A percentile compares a stretch with the other conserved stretches of the same genome.
phyloP scores from a whole-genome alignment of 2,888 invertebrate species.

The Leptopterna dolabrata region DNA sequence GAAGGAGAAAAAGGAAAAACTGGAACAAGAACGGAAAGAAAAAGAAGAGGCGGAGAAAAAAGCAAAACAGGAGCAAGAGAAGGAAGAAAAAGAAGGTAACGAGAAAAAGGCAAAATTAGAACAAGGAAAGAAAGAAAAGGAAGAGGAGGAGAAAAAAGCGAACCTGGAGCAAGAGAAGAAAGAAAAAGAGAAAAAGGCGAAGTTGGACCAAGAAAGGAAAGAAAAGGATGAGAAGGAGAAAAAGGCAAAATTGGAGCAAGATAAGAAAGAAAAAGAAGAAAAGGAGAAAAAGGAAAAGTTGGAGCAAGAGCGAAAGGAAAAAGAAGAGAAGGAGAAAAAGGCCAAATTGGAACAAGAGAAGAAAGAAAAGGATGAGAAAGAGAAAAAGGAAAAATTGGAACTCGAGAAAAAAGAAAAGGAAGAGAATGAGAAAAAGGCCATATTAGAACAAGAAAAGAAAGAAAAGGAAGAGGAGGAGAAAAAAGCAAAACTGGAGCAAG shows the following conservation, averaged over 20 bases:
- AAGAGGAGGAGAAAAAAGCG: constrained; percentile 21
- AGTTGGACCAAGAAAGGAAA: constrained; percentile 1
- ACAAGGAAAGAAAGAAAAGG: constrained; percentile 50
- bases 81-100: constrained; percentile 56
- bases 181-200: constrained; percentile 40
- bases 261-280: constrained; percentile 42
- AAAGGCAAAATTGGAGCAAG: constrained; percentile 52
- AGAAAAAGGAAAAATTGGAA: constrained; percentile 30
- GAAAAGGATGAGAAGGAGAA: constrained; percentile 46
- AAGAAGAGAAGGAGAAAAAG: constrained; percentile 27
- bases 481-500: constrained; percentile 60
- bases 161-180: constrained; percentile 60
- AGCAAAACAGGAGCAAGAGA: not conserved
- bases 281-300: constrained; percentile 42
- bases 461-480: constrained; percentile 57
- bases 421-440: constrained; percentile 39
- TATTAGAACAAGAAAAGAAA: constrained; percentile 53
- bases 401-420: constrained; percentile 42
- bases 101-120: constrained; percentile 29
- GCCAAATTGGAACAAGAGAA: constrained; percentile 19
- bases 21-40: constrained; percentile 59
- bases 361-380: constrained; percentile 1
- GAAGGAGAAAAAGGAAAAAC: constrained; percentile 58
- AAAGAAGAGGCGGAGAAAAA: constrained; percentile 39
- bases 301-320: constrained; percentile 10